A percentile compares a stretch with the other conserved stretches of the same genome.
Evolutionary conservation across 2,888 invertebrate species (phyloP).

Genomic region (Drosophila helvetica): DNA sequence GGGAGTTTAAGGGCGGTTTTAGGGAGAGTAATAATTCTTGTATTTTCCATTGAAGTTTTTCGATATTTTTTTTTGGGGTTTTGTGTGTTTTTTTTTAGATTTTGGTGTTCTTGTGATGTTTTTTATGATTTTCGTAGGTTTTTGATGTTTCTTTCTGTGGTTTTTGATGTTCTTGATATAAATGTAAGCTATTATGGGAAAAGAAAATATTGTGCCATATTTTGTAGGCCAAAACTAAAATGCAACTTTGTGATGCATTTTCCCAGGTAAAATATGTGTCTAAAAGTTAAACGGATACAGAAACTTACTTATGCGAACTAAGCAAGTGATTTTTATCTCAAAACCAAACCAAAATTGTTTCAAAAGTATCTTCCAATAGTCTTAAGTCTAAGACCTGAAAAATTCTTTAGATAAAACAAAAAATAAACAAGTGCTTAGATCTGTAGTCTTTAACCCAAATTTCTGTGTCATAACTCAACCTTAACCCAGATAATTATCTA

Average conservation of each 20-base stretch:
- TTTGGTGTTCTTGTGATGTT: not conserved
- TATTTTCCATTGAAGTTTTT: no score
- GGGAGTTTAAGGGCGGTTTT: no score
- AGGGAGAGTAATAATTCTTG: no score
- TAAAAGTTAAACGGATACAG: no score
- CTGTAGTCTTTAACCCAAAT: not conserved
- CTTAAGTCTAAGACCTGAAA: not conserved
- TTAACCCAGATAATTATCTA: slow-evolving; percentile 39
- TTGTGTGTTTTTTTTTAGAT: not conserved
- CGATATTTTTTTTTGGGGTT: no score
- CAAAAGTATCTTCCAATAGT: not conserved
- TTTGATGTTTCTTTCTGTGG: not conserved
- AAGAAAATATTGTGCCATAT: no score
- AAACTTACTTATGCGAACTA: no score
- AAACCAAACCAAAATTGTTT: not conserved
- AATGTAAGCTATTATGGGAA: no score
- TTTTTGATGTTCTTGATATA: not conserved
- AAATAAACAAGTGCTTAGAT: slow-evolving; percentile 13
- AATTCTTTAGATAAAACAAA: slow-evolving; percentile 2
- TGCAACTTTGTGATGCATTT: no score
- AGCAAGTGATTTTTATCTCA: no score
- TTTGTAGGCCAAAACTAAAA: no score
- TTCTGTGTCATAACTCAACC: slow-evolving; percentile 25
- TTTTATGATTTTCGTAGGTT: not conserved
- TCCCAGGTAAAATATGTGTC: no score